Evolutionary conservation across 2,888 invertebrate genomes (phyloP).

Genomic region (Eupithecia inturbata): DNA sequence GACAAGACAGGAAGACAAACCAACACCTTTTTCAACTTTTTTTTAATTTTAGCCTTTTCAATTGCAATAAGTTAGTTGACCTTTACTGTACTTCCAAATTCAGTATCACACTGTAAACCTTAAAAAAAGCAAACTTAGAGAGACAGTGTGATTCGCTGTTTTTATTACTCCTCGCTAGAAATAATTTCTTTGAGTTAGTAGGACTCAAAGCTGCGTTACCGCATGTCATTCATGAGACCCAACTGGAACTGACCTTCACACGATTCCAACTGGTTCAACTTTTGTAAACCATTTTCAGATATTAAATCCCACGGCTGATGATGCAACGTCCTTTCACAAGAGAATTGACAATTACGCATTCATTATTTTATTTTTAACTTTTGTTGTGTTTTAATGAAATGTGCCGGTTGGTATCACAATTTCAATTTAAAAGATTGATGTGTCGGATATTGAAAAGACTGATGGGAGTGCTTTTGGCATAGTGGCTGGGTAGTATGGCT

Average conservation of each 20-base stretch:
- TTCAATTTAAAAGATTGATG: constrained; percentile 14
- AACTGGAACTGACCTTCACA: background rate
- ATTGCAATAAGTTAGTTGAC: too few species aligned
- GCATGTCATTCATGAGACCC: background rate
- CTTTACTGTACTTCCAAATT: too few species aligned
- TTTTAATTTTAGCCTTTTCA: too few species aligned
- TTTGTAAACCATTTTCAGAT: constrained; percentile 34
- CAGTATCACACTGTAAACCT: too few species aligned
- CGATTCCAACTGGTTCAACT: constrained; percentile 11
- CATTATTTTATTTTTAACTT: constrained; percentile 37
- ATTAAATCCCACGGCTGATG: constrained; percentile 43
- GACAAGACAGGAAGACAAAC: too few species aligned
- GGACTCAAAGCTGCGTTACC: background rate
- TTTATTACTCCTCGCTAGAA: background rate
- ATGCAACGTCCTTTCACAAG: constrained; percentile 39
- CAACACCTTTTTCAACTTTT: too few species aligned
- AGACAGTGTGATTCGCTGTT: background rate
- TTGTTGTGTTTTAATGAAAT: constrained; percentile 24
- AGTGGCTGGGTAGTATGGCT: background rate
- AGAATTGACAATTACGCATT: constrained; percentile 48
- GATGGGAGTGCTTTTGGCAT: background rate
- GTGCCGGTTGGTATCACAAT: constrained; percentile 13
- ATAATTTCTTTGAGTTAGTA: background rate
- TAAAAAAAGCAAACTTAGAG: background rate
- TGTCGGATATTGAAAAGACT: background rate